Percentiles rank a stretch among this genome's conserved stretches.
phyloP scores from a whole-genome alignment of 2,797 vertebrate genomes.

The Halcyon badia region DNA sequence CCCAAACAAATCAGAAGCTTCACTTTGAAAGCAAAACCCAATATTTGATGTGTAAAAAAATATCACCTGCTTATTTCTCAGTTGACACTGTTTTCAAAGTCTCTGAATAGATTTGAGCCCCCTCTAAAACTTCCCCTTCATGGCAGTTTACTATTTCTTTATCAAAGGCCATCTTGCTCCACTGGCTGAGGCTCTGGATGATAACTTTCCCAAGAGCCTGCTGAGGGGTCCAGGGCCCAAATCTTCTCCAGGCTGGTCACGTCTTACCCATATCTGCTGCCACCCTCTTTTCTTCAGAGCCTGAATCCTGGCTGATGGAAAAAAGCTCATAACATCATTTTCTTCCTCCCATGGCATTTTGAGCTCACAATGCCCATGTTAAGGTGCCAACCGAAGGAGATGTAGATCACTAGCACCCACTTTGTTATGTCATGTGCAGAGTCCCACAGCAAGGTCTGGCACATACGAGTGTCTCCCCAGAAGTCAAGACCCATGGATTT shows the following conservation, averaged over 20 bases:
- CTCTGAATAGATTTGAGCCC: neutral
- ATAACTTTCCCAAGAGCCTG: neutral
- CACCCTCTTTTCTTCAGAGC: neutral
- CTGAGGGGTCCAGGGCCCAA: neutral
- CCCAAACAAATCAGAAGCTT: neutral
- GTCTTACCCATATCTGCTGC: neutral
- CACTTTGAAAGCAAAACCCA: neutral
- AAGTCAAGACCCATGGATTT: neutral
- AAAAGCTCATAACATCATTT: neutral
- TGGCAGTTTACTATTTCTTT: neutral
- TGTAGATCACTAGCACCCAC: fast-evolving
- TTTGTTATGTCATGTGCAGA: fast-evolving
- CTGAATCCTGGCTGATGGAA: neutral
- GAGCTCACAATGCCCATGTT: fast-evolving
- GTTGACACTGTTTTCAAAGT: neutral
- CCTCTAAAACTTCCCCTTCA: neutral
- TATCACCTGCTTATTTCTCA: neutral
- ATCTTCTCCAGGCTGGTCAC: fast-evolving
- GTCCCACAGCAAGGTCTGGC: neutral
- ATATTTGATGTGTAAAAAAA: neutral
- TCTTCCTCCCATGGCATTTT: neutral
- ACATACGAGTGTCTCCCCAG: fast-evolving
- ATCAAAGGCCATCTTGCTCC: neutral
- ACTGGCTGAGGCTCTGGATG: fast-evolving
- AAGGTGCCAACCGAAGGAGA: neutral